These are phyloP conservation scores for Sciurus niger DNA, from an alignment of 2,113 vertebrate species.

Conservation along the genomic window DNA sequence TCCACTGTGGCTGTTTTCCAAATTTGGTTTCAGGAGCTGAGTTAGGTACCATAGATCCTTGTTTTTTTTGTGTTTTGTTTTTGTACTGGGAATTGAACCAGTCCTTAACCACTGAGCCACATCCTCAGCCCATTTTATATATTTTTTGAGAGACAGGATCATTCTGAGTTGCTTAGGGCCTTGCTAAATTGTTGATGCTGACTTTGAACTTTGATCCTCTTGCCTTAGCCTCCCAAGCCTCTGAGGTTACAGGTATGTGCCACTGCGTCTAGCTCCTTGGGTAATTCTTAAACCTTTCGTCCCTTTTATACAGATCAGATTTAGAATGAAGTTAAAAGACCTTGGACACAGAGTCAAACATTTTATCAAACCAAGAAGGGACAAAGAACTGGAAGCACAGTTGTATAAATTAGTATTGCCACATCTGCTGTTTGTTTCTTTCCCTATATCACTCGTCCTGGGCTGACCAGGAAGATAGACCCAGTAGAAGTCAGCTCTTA, in stretches of 20 bases:
- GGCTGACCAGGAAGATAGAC: constrained; percentile 15
- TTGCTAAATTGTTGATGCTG: too few species aligned
- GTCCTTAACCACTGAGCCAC: too few species aligned
- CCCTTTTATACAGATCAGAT: constrained; percentile 25
- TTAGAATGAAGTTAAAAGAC: constrained; percentile 5
- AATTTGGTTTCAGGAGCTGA: not conserved
- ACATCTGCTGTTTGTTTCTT: not conserved
- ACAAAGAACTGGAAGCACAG: not conserved
- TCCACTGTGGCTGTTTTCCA: not conserved
- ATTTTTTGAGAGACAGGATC: too few species aligned
- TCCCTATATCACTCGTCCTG: not conserved
- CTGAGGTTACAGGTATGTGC: too few species aligned
- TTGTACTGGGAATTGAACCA: too few species aligned
- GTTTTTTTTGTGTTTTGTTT: too few species aligned
- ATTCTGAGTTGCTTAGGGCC: too few species aligned
- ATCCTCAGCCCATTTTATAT: too few species aligned
- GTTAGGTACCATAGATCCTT: not conserved
- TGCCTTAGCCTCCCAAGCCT: too few species aligned
- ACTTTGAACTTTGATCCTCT: too few species aligned
- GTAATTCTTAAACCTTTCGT: constrained; percentile 49
- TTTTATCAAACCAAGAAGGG: not conserved
- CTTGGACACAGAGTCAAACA: constrained; percentile 9
- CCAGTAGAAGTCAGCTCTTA: not conserved
- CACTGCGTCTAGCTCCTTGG: not conserved
- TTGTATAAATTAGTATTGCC: not conserved